These are phyloP conservation scores for Cheirogaleus medius DNA, from an alignment of 2,113 vertebrate genomes.

Conservation along the genomic window DNA sequence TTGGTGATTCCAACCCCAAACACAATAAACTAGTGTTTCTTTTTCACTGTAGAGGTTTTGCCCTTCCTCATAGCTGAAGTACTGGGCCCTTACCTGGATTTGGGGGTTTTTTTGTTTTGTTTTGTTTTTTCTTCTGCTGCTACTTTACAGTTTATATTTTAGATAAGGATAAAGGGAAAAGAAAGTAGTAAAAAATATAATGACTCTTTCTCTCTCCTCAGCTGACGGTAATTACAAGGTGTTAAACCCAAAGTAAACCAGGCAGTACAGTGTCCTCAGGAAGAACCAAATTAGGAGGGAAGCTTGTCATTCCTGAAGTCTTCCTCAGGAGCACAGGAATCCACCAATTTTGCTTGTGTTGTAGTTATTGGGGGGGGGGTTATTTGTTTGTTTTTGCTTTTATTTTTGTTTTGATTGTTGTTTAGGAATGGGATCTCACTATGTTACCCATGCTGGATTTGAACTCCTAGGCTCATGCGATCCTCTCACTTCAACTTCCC, in stretches of 20 bases:
- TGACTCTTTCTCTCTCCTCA: neutral
- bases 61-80: neutral
- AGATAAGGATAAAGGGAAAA: neutral
- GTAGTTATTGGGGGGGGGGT: too few relatives aligned
- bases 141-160: slow-evolving; percentile 16
- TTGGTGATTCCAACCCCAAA: slow-evolving; percentile 72
- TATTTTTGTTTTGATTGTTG: too few relatives aligned
- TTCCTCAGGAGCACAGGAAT: slow-evolving; percentile 43
- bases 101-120: neutral
- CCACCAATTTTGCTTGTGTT: neutral
- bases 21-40: slow-evolving; percentile 74
- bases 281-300: slow-evolving; percentile 5
- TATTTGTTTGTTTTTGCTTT: too few relatives aligned
- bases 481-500: neutral
- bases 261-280: neutral
- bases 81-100: slow-evolving; percentile 19
- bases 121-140: neutral
- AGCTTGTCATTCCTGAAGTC: slow-evolving; percentile 37
- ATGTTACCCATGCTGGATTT: neutral
- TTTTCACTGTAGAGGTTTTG: slow-evolving; percentile 39
- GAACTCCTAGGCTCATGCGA: neutral
- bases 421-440: neutral
- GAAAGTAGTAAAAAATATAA: neutral
- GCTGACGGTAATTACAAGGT: neutral
- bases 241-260: neutral